phyloP scores from a whole-genome alignment of 2,888 invertebrate genomes.

The Holacanthella duospinosa region DNA sequence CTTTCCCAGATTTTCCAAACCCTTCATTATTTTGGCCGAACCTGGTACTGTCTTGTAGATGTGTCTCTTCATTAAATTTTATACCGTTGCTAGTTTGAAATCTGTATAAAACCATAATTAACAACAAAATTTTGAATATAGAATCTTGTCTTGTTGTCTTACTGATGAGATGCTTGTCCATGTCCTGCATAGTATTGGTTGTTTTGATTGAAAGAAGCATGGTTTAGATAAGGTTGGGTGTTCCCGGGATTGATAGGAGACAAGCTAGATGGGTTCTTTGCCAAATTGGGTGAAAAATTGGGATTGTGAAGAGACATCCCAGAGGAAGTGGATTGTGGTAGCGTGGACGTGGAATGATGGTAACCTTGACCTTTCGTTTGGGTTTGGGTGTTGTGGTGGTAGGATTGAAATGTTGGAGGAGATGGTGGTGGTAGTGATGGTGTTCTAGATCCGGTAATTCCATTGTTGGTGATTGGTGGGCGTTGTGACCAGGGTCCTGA shows the following conservation, averaged over 20 bases:
- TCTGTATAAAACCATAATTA: no score
- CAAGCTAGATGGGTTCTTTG: conserved; percentile 33
- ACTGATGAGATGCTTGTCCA: no score
- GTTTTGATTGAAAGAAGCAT: no score
- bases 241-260: conserved; percentile 33
- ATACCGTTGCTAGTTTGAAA: neutral
- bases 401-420: neutral
- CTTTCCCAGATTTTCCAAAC: neutral
- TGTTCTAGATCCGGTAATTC: no score
- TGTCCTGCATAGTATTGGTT: neutral
- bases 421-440: neutral
- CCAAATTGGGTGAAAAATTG: conserved; percentile 31
- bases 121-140: no score
- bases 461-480: no score
- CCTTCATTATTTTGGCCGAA: neutral
- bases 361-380: conserved; percentile 4
- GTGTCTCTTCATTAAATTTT: neutral
- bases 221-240: conserved; percentile 27
- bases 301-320: conserved; percentile 30
- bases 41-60: neutral
- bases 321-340: conserved; percentile 33
- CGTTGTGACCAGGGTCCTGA: no score
- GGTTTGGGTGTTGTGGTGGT: neutral
- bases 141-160: no score
- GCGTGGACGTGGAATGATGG: conserved; percentile 14